Percentiles rank a stretch among this genome's conserved stretches.
phyloP scores from a whole-genome alignment of 2,888 invertebrate species.

The Cylindroiulus punctatus region DNA sequence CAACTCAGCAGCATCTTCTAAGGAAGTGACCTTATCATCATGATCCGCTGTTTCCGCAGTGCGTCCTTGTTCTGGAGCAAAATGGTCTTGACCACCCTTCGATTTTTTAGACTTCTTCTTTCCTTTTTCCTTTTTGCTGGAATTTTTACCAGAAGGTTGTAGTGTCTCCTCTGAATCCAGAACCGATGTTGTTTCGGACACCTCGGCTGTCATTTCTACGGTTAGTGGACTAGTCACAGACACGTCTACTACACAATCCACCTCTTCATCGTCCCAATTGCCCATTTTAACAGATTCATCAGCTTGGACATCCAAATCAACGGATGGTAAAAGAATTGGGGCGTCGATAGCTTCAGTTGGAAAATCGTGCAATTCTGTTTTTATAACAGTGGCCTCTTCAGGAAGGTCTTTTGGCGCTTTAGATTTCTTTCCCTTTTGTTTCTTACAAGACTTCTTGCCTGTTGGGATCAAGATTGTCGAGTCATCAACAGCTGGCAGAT shows the following conservation, averaged over 20 bases:
- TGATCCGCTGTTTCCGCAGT: neutral
- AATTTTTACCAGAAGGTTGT: neutral
- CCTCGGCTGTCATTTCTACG: neutral
- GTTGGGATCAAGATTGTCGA: neutral
- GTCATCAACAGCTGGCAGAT: neutral
- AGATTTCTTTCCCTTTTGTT: neutral
- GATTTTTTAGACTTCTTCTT: constrained; percentile 47
- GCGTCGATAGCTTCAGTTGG: neutral
- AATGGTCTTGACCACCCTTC: neutral
- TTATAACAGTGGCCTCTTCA: neutral
- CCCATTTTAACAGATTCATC: neutral
- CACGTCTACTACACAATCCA: neutral
- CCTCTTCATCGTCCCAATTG: neutral
- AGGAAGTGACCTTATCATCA: neutral
- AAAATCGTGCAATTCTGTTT: neutral
- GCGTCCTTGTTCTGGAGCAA: neutral
- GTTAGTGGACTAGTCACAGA: neutral
- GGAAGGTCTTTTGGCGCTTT: neutral
- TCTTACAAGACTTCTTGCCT: neutral
- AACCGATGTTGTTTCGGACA: neutral
- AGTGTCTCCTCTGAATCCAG: neutral
- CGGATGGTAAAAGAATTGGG: too few species aligned
- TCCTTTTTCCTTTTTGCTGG: neutral
- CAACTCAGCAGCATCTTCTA: neutral
- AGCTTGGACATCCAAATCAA: neutral